Evolutionary conservation across 2,797 vertebrate genomes (phyloP).

Genomic region (Micropoecilia bifurca): DNA sequence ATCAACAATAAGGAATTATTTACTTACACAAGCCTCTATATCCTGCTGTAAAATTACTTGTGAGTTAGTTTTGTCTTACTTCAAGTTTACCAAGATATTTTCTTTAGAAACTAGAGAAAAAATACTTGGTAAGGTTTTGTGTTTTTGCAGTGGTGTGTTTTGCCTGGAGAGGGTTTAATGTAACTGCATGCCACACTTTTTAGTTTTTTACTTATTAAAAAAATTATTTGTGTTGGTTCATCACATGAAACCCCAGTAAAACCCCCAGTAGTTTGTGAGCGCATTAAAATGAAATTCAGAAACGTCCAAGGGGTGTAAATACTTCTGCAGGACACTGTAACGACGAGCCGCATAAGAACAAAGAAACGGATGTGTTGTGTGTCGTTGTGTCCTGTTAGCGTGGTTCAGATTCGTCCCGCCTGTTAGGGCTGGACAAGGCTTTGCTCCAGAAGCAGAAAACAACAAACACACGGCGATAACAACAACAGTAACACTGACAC

Average conservation of each 20-base stretch:
- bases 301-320: background rate
- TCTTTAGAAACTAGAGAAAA: no score
- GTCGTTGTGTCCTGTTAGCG: background rate
- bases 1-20: no score
- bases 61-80: no score
- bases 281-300: background rate
- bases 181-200: background rate
- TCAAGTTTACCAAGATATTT: no score
- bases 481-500: conserved; percentile 32
- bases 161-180: no score
- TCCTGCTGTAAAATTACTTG: no score
- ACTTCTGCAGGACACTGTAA: background rate
- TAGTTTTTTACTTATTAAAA: background rate
- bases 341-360: background rate
- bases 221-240: background rate
- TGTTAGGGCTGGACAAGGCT: conserved; percentile 8
- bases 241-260: background rate
- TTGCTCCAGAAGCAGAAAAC: conserved; percentile 15
- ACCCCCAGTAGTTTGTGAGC: background rate
- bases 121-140: no score
- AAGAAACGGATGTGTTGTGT: background rate
- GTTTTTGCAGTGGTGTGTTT: background rate
- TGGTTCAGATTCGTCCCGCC: conserved; percentile 23
- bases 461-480: conserved; percentile 14
- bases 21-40: no score